A percentile compares a stretch with the other conserved stretches of the same genome.
Conservation (phyloP, 2,113 vertebrate genomes). For the Orthonyx spaldingii region DNA sequence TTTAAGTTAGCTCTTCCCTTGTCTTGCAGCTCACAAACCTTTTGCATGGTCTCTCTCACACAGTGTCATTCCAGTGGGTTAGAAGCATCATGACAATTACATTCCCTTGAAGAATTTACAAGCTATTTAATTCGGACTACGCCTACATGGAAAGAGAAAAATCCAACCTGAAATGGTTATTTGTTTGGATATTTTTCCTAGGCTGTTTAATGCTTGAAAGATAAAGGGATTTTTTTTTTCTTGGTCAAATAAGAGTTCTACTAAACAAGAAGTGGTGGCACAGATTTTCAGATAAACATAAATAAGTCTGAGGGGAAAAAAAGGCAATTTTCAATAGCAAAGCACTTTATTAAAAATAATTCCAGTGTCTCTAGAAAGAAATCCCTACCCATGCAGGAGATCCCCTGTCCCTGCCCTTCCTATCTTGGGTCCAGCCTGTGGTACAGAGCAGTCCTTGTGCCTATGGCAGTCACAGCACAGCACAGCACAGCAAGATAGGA, state of each 20-base stretch:
- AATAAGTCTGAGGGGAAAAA: neutral
- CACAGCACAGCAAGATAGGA: neutral
- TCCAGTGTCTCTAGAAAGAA: neutral
- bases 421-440: neutral
- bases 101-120: neutral
- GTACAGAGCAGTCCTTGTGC: neutral
- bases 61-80: neutral
- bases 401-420: neutral
- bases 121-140: neutral
- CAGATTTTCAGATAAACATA: neutral
- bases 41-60: neutral
- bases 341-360: neutral
- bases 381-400: neutral
- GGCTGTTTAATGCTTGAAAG: neutral
- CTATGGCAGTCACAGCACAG: neutral
- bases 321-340: neutral
- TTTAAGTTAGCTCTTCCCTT: neutral
- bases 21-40: neutral
- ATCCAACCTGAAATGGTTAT: neutral
- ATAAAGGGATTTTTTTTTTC: neutral
- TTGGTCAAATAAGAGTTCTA: neutral
- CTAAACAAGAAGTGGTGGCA: neutral
- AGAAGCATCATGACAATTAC: neutral
- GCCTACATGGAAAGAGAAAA: neutral
- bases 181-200: neutral